phyloP scores from a whole-genome alignment of 64 coral and sea anemone species.

The Stylophora pistillata region DNA sequence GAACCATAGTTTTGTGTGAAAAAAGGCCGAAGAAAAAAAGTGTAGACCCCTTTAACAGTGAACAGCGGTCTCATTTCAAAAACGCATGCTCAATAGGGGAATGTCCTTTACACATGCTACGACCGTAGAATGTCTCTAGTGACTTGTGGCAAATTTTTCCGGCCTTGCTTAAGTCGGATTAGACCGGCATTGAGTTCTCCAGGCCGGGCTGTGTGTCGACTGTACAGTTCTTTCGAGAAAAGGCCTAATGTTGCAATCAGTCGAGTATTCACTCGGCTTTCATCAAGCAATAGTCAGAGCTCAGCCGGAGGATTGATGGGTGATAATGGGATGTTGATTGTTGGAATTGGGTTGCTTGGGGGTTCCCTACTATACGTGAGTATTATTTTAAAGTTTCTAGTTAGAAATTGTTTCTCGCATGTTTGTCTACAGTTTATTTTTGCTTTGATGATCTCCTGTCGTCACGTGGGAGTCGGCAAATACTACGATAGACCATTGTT shows the following conservation, averaged over 20 bases:
- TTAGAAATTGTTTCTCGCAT: background rate
- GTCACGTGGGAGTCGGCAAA: no score
- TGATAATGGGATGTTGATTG: constrained; percentile 60
- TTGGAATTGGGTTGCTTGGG: constrained; percentile 72
- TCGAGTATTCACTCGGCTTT: background rate
- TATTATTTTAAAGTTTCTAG: background rate
- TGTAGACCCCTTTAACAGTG: background rate
- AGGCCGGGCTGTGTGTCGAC: constrained; percentile 8
- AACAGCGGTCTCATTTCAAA: background rate
- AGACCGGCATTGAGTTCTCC: constrained; percentile 26
- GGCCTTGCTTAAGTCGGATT: constrained; percentile 68
- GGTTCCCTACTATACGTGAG: constrained; percentile 38
- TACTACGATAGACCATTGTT: no score
- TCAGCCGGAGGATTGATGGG: background rate
- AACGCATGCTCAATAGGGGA: background rate
- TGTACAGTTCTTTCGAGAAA: constrained; percentile 47
- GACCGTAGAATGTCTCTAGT: constrained; percentile 55
- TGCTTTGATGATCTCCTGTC: background rate
- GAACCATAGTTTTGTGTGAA: no score
- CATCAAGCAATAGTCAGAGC: constrained; percentile 2
- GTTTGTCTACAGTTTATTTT: background rate
- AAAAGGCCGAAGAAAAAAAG: background rate
- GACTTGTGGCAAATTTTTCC: constrained; percentile 67
- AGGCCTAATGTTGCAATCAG: constrained; percentile 21
- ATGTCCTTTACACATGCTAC: constrained; percentile 59